These are phyloP conservation scores for Sminthurides aquaticus DNA, from an alignment of 2,888 invertebrate species.

Conservation along the genomic window DNA sequence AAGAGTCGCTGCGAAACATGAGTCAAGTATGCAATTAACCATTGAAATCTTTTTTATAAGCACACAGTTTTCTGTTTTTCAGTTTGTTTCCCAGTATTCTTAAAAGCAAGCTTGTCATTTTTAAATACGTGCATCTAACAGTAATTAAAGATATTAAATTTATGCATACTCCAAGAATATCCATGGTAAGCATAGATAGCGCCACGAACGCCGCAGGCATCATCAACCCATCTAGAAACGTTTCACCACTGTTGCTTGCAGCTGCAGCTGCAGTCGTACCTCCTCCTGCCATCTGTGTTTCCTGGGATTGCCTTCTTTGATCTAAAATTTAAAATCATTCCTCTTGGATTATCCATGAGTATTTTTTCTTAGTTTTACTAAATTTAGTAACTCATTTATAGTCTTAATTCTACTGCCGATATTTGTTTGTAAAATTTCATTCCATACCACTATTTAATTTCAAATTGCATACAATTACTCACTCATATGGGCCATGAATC, in stretches of 20 bases:
- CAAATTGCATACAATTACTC: neutral
- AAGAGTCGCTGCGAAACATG: constrained; percentile 4
- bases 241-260: neutral
- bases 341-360: too few species aligned
- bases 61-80: too few species aligned
- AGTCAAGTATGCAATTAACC: constrained; percentile 1
- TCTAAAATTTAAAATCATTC: neutral
- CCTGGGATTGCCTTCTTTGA: neutral
- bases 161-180: constrained; percentile 17
- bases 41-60: too few species aligned
- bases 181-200: constrained; percentile 19
- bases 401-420: neutral
- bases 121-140: too few species aligned
- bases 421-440: neutral
- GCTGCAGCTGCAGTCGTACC: neutral
- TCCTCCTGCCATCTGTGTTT: neutral
- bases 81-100: too few species aligned
- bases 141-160: too few species aligned
- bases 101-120: too few species aligned
- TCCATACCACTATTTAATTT: neutral
- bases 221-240: constrained; percentile 6
- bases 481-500: neutral
- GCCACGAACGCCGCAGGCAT: constrained; percentile 9
- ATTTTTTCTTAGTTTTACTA: too few species aligned
- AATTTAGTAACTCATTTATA: too few species aligned